Evolutionary conservation across 2,113 vertebrate species (phyloP), one percentile per base, ranked within the genome.

Genomic region (Uria lomvia): DNA sequence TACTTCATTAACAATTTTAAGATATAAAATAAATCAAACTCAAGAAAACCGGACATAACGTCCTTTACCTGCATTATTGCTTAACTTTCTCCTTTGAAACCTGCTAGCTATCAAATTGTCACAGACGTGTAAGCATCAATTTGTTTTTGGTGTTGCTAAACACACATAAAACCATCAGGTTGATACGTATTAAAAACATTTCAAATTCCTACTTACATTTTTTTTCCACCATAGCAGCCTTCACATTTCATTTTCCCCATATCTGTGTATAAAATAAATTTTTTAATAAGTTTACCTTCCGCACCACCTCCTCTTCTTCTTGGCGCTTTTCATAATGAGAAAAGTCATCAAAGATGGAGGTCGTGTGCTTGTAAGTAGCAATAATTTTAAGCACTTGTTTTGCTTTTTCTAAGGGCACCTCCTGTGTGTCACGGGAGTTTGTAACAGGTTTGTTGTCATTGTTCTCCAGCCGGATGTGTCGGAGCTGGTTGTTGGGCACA

Each of bases 391-490:
- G 99, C 98, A 99, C 99, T 98, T 99, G 99, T 98, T 99, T 99
- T 8, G 99, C 99, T 98, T 99, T 99, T 91, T 99, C 99, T 98
- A 99, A 97, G 96, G 99, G 99, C 97, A 99, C 99, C 98, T 99
- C 99, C 98, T 99, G 99, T 43, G 99, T 99, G 97, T 99, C 99
- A 13, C 99, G 99, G 2, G 99, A 99, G 98, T 99, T 99, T 98
- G 99, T 99, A 96, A 99, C 99, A 0, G 99, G 99, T 98, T 99
- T 99, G 98, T 99, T 99, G 98, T 99, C 99, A 66, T 99, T 99
- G 97, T 99, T 99, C 98, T 99, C 99, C 98, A 99, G 98, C 91
- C 99, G 98, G 97, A 99, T 99, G 98, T 99, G 99, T 97, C 99
- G 98, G 62, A 99, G 99, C 95, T 99, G 99, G 97, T 98, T 99